Base-by-base conservation (phyloP, 2,113 vertebrate genomes). In the Chaetodon auriga region DNA sequence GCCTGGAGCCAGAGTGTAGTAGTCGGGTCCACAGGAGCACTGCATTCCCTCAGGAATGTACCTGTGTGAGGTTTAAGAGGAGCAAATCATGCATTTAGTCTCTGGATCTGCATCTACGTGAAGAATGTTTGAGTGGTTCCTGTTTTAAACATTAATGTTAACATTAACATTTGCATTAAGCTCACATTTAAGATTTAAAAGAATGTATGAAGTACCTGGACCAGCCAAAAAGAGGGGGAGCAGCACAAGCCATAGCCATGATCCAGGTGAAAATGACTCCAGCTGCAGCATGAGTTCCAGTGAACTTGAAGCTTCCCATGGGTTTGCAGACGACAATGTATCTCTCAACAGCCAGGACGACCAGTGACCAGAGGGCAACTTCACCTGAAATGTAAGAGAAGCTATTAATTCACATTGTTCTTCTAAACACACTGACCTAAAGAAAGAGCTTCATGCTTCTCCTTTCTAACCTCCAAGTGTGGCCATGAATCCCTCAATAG, bases 291-390 rank as follows among this genome's bases (percentile, higher is more conserved):
- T 96, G 96, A 49, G 78, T 87, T 5, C 92, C 23, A 0, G 90
- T 88, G 85, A 96, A 96, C 85, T 93, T 95, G 90, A 96, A 96
- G 87, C 96, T 96, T 46, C 95, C 95, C 95, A 96, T 96, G 69
- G 95, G 95, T 81, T 96, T 97, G 94, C 96, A 96, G 81, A 96
- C 92, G 0, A 96, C 94, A 7, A 96, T 94, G 90, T 96, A 96
- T 58, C 96, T 93, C 87, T 96, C 95, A 21, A 96, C 69, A 87
- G 96, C 96, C 91, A 96, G 64, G 19, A 96, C 95, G 0, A 97
- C 96, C 87, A 96, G 90, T 2, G 96, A 97, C 96, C 96, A 97
- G 60, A 96, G 92, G 64, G 96, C 76, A 0, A 96, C 93, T 72
- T 96, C 88, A 86, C 96, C 96, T 91, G 57, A 9, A 48, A 68